Percentiles rank a stretch among this genome's conserved stretches.
phyloP scores from a whole-genome alignment of 2,888 invertebrate genomes.

The Tyria jacobaeae region DNA sequence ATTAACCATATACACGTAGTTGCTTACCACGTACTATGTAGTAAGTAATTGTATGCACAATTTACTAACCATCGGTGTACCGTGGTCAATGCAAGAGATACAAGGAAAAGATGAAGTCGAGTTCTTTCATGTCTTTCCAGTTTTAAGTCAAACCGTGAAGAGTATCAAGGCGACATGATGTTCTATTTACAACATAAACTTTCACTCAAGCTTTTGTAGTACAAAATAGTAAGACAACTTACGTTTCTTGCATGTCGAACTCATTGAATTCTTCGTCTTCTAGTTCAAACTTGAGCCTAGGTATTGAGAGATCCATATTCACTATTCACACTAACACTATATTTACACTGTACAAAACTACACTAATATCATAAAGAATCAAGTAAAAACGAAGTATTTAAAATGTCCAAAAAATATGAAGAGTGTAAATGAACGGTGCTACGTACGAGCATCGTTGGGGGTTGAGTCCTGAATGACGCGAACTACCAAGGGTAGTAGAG shows the following conservation, averaged over 20 bases:
- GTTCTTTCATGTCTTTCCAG: not conserved
- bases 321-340: conserved; percentile 47
- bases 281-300: conserved; percentile 71
- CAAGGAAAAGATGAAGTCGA: too few species aligned
- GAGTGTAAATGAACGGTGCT: conserved; percentile 48
- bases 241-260: conserved; percentile 52
- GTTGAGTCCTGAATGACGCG: conserved; percentile 67
- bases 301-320: conserved; percentile 78
- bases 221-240: conserved; percentile 40
- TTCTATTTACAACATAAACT: too few species aligned
- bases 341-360: conserved; percentile 55
- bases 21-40: not conserved
- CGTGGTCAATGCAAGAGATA: too few species aligned
- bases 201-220: too few species aligned
- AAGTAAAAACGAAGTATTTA: conserved; percentile 45
- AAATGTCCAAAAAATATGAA: conserved; percentile 29
- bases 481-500: conserved; percentile 38
- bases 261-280: conserved; percentile 71
- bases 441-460: conserved; percentile 75
- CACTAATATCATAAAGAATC: conserved; percentile 57
- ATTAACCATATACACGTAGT: too few species aligned
- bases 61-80: not conserved
- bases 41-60: not conserved
- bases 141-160: not conserved
- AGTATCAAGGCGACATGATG: too few species aligned